Evolutionary conservation across 1,140 invertebrate species (phyloP), one percentile per base, ranked within the genome.

Genomic region (Thaumatotibia leucotreta): DNA sequence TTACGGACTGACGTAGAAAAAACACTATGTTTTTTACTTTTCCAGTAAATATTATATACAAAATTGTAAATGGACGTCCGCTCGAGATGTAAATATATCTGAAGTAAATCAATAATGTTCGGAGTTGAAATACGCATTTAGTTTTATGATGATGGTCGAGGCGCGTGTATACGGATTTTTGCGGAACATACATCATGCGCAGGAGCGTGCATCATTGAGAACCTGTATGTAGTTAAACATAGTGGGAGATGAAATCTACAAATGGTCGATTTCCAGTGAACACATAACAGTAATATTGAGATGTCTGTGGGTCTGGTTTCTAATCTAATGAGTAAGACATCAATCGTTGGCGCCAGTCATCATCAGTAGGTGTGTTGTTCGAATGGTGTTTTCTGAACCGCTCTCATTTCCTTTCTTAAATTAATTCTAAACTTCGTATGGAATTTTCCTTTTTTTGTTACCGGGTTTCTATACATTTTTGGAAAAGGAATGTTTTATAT

Each of bases 61-160:
- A 80, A 80, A 80, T 83, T 77, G 76, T 72, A 83, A 77, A 73
- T 81, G 75, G 81, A 83, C 86, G 83, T 82, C 82, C 79, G 85
- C 63, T 72, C 74, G 68, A 72, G 74, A 63, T 79, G 79, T 86
- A 86, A 87, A 87, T 79, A 83, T 75, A 76, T 77, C 72, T 72
- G 73, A 80, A 85, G 82, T 87, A 88, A 88, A 87, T 89, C 84
- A 84, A 84, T 88, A 78, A 75, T 71, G 74, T 70, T 74, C 66
- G 65, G 63, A 76, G 72, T 75, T 69, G 73, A 65, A 82, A 63
- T 58, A 65, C 72, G 79, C 74, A 83, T 84, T 88, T 82, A 73
- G 71, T 82, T 88, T 89, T 89, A 89, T 82, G 87, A 89, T 86
- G 80, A 87, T 88, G 79, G 74, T 81, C 74, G 76, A 68, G 39